Conservation (phyloP, 2,888 invertebrate genomes). For the Eurois occulta region DNA sequence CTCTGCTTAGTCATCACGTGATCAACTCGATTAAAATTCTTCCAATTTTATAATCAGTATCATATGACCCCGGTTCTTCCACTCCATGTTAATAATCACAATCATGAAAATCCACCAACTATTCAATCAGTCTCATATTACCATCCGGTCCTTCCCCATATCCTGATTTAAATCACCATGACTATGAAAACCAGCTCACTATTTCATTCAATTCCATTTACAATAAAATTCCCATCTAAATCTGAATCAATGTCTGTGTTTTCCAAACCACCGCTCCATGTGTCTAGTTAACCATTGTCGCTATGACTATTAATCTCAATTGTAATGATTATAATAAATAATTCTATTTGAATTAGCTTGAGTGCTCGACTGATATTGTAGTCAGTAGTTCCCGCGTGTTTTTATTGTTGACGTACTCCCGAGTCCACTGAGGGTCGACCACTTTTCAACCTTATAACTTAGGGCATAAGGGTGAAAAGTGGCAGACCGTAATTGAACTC, state of each 20-base stretch:
- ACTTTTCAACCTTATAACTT: not conserved
- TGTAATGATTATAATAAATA: constrained; percentile 46
- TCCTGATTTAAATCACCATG: not conserved
- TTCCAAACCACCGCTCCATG: constrained; percentile 14
- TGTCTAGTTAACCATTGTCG: constrained; percentile 8
- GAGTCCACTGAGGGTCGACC: too few species aligned
- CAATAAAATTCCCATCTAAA: constrained; percentile 30
- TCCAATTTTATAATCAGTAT: not conserved
- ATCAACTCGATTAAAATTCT: not conserved
- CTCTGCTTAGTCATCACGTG: not conserved
- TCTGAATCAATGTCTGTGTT: constrained; percentile 36
- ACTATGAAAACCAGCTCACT: not conserved
- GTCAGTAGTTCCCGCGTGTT: not conserved
- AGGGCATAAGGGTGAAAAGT: not conserved
- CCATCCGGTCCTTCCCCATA: not conserved
- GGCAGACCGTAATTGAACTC: not conserved
- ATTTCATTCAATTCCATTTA: not conserved
- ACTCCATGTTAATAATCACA: not conserved
- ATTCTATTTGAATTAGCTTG: constrained; percentile 25
- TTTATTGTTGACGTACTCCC: not conserved
- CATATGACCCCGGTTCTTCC: not conserved
- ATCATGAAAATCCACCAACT: not conserved
- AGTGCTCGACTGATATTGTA: constrained; percentile 8
- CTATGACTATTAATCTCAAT: constrained; percentile 45
- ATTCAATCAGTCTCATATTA: constrained; percentile 1